A percentile compares a stretch with the other conserved stretches of the same genome.
Conservation (phyloP, 1,140 invertebrate species). For the Cherax quadricarinatus region DNA sequence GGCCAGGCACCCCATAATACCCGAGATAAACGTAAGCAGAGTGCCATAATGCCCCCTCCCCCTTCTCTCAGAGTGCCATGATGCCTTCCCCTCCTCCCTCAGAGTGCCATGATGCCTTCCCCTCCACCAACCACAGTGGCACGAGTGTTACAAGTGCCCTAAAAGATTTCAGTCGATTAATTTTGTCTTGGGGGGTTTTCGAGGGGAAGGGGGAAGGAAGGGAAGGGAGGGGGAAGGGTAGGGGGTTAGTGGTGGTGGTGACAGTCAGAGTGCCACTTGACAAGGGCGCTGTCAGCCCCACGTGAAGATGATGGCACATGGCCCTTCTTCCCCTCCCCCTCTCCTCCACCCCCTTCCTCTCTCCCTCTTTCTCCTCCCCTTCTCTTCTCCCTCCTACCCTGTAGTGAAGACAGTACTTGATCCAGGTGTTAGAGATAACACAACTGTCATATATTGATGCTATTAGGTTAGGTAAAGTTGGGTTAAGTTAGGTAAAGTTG, state of each 20-base stretch:
- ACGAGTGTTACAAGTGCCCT: constrained; percentile 33
- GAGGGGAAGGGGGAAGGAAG: neutral
- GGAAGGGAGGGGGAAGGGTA: neutral
- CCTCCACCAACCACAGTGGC: no score
- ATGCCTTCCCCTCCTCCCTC: neutral
- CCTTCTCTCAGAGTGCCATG: no score
- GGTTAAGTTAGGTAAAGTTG: no score
- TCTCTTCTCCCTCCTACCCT: neutral
- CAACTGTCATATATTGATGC: no score
- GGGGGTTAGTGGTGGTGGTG: neutral
- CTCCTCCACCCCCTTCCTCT: neutral
- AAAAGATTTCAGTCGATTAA: constrained; percentile 54
- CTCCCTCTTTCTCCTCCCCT: neutral
- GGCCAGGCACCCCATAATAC: neutral
- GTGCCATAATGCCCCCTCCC: no score
- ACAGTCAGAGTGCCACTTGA: constrained; percentile 57
- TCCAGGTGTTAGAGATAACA: no score
- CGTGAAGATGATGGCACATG: constrained; percentile 50
- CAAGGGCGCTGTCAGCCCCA: constrained; percentile 53
- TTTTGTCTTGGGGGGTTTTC: constrained; percentile 31
- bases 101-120: no score
- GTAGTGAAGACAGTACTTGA: no score
- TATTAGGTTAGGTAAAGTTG: no score
- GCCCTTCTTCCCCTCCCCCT: neutral
- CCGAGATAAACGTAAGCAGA: no score